phyloP scores from a whole-genome alignment of 2,888 invertebrate species.

The Macrosiphum euphorbiae region DNA sequence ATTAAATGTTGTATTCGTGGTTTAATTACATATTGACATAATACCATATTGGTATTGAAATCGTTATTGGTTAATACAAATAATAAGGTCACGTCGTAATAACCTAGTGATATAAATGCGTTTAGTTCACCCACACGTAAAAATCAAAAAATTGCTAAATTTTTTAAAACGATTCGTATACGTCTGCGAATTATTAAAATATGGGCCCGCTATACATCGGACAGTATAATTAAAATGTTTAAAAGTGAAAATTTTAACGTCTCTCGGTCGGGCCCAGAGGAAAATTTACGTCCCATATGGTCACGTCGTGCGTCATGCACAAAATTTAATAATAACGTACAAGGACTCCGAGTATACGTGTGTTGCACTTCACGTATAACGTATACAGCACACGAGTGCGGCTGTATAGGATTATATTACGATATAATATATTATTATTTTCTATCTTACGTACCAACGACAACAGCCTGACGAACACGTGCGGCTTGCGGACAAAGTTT shows the following conservation, averaged over 20 bases:
- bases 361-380: background rate
- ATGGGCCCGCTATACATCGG: background rate
- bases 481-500: slow-evolving; percentile 65
- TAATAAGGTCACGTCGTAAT: background rate
- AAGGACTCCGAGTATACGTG: no score
- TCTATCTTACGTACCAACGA: slow-evolving; percentile 65
- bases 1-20: no score
- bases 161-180: background rate
- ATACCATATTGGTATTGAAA: background rate
- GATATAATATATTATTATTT: background rate
- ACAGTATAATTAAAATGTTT: background rate
- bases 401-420: background rate
- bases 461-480: slow-evolving; percentile 65
- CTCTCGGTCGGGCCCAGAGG: background rate
- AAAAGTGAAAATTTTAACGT: background rate
- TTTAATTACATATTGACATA: background rate
- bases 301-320: background rate
- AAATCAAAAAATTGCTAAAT: background rate
- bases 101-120: background rate
- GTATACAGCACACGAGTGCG: background rate
- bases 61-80: background rate
- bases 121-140: background rate
- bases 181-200: background rate
- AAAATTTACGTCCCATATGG: background rate
- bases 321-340: background rate